Evolutionary conservation across 2,888 invertebrate species (phyloP), one percentile per base, ranked within the genome.

Genomic region (Agelastica alni): DNA sequence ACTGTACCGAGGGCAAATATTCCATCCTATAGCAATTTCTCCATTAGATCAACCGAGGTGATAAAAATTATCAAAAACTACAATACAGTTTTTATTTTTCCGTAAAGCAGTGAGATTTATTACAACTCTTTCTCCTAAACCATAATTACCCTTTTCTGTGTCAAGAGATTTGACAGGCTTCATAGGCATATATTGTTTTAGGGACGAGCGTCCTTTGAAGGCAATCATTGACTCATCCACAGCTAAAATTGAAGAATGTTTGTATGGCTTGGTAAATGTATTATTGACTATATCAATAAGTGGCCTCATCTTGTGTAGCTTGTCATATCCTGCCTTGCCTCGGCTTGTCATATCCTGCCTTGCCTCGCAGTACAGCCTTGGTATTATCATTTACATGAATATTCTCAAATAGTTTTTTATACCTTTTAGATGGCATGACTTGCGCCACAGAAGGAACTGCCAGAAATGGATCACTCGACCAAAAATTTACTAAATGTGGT

Each of bases 261-360:
- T 7, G 12, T 16, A 36, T 32, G n/a, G 16, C 7, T 20, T 17
- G 7, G 4, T 13, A 18, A 26, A 68, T 17, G 47, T 53, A 18
- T 64, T 17, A 18, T 31, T 31, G 4, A 68, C 32, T 16, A 18
- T 43, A 48, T 60, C 37, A 14, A 68, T 10, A 9, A 65, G 22
- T 3, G 66, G 66, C 41, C 57, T 34, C 6, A 69, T 5, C 64
- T 67, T 68, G 43, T 62, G 66, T 36, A 68, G 51, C 56, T 62
- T 64, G 47, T 65, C 61, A 55, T 56, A 66, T 14, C 51, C 26
- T 14, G 52, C 51, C 22, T 56, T 32, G 30, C 47, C 42, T 47
- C 32, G 48, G 6, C 9, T n/a, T n/a, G n/a, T n/a, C n/a, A n/a
- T n/a, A n/a, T n/a, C n/a, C n/a, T n/a, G n/a, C n/a, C 22, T 58